Evolutionary conservation across 2,113 vertebrate species (phyloP).

Genomic region (Fulmarus glacialis): DNA sequence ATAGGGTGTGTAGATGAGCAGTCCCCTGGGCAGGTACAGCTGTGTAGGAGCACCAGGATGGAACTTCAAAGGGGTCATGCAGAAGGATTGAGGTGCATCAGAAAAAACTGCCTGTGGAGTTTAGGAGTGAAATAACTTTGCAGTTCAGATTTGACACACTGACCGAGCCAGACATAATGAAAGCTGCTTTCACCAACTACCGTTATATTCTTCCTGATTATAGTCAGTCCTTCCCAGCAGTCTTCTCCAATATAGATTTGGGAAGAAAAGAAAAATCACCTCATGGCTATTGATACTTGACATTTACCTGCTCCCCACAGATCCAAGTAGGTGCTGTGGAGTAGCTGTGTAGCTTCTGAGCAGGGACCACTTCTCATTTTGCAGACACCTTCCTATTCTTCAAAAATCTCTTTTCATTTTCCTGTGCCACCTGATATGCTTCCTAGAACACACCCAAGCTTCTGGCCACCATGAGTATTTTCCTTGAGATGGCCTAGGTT

Average conservation of each 20-base stretch:
- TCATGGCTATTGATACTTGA: neutral
- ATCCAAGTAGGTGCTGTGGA: constrained; percentile 18
- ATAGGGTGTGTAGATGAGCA: neutral
- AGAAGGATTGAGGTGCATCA: neutral
- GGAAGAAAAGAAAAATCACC: neutral
- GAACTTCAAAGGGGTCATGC: neutral
- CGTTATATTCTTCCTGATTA: neutral
- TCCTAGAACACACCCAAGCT: neutral
- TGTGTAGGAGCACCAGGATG: neutral
- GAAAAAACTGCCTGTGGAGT: neutral
- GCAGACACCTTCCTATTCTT: neutral
- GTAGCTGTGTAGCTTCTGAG: neutral
- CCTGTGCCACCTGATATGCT: neutral
- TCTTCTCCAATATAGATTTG: neutral
- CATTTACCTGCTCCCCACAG: neutral
- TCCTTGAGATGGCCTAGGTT: neutral
- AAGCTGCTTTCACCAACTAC: neutral
- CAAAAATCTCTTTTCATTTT: constrained; percentile 24
- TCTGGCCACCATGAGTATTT: neutral
- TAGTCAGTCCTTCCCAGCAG: neutral
- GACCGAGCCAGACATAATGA: neutral
- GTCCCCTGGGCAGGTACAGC: neutral
- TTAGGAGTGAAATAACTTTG: neutral
- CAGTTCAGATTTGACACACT: neutral
- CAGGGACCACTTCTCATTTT: constrained; percentile 38